Evolutionary conservation across 2,797 vertebrate genomes (phyloP).

Genomic region (Hyperoplus lanceolatus): DNA sequence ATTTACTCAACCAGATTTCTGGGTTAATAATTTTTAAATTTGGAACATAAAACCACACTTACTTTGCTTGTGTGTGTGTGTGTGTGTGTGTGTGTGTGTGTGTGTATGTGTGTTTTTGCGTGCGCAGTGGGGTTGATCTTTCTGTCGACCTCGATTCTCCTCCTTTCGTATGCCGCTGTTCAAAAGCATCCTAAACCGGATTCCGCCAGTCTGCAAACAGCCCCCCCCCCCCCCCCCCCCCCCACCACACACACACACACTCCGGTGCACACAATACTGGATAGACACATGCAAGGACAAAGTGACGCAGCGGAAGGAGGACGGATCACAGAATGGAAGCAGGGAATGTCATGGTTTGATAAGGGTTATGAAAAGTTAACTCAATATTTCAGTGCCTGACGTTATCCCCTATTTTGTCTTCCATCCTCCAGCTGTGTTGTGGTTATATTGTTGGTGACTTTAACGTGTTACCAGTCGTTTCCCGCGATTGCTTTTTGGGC

Average conservation of each 20-base stretch:
- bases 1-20: not conserved
- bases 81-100: not conserved
- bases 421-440: constrained; percentile 10
- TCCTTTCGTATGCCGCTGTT: constrained; percentile 41
- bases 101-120: not conserved
- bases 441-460: not conserved
- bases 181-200: constrained; percentile 67
- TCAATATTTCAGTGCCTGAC: not conserved
- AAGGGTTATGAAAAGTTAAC: not conserved
- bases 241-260: constrained; percentile 13
- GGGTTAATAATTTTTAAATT: not conserved
- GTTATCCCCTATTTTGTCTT: not conserved
- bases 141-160: constrained; percentile 36
- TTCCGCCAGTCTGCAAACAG: constrained; percentile 61
- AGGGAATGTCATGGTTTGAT: not conserved
- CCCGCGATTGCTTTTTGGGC: constrained; percentile 1
- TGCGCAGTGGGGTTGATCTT: constrained; percentile 11
- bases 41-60: constrained; percentile 1
- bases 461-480: not conserved
- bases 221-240: not conserved
- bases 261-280: constrained; percentile 20
- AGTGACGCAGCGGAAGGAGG: constrained; percentile 46
- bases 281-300: constrained; percentile 22
- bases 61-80: not conserved
- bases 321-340: constrained; percentile 26